Evolutionary conservation across 2,797 vertebrate genomes (phyloP), one percentile per base, ranked within the genome.

Genomic region (Lepilemur septentrionalis): DNA sequence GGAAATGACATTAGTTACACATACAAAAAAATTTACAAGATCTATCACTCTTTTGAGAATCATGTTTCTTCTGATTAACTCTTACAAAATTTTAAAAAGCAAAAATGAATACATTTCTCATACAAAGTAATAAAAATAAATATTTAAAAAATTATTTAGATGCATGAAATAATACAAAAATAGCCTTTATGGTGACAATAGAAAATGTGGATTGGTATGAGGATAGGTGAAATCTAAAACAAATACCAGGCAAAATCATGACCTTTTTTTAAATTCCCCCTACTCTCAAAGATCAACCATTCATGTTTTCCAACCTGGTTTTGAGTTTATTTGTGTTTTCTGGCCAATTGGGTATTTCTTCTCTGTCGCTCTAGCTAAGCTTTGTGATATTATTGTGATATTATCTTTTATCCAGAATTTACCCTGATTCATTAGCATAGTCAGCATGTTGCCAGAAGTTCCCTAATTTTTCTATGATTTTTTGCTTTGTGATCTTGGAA

Each of bases 101-200:
- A 96, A 43, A 94, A 93, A 32, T 94, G 35, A 93, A 48, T 84
- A 89, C 13, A 76, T 70, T 93, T 92, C 43, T 92, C 8, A 32
- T 89, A 55, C 7, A 86, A 97, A 93, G 7, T 73, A 87, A 67
- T 63, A 78, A 89, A 93, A 92, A 91, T n/a, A 89, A 20, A 52
- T 80, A 43, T 86, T 93, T 48, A 1, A 65, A 83, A 96, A 95
- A 86, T 79, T 79, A 85, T 65, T 90, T 96, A 12, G 8, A 43
- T 43, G 38, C 6, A 59, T 94, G 15, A 57, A 82, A 57, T 15
- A 35, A 63, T 88, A 69, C 20, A 80, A 94, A 93, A 86, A 52
- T 61, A 65, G 9, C 9, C 91, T 93, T 81, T 82, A 4, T 80
- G 11, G 43, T 87, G 35, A 94, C 61, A 63, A 83, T 35, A 91